A percentile compares a stretch with the other conserved stretches of the same genome.
Conservation (phyloP, 30 jellyfish, hydroid and myxozoan species). For the Aurelia aurita region DNA sequence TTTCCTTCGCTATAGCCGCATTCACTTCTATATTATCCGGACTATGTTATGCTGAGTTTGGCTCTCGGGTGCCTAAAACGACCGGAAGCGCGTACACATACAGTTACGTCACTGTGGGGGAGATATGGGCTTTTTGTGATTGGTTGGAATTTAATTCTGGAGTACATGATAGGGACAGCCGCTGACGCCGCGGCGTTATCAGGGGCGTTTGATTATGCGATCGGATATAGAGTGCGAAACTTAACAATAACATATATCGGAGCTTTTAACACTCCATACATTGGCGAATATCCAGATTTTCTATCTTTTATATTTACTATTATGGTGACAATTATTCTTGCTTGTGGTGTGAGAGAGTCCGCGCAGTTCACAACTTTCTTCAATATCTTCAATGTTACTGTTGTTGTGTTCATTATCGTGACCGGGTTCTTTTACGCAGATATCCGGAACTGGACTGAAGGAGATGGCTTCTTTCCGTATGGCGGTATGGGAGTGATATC, state of each 20-base stretch:
- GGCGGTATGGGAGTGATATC: slow-evolving; percentile 99
- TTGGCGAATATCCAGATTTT: slow-evolving; percentile 98
- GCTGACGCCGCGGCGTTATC: slow-evolving; percentile 99
- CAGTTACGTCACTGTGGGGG: slow-evolving; percentile 99
- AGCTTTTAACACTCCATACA: slow-evolving; percentile 78
- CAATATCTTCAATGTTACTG: slow-evolving; percentile 88
- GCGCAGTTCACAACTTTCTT: slow-evolving; percentile 92
- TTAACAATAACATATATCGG: slow-evolving; percentile 89
- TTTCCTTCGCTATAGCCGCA: slow-evolving; percentile 98
- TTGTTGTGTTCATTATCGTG: slow-evolving; percentile 85
- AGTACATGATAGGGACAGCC: slow-evolving; percentile 99
- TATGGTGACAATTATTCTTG: slow-evolving; percentile 85
- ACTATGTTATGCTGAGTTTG: slow-evolving; percentile 98
- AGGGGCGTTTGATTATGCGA: slow-evolving; percentile 96
- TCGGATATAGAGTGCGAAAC: slow-evolving; percentile 91
- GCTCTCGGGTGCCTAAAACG: slow-evolving; percentile 99
- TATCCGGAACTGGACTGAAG: slow-evolving; percentile 92
- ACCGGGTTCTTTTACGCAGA: slow-evolving; percentile 95
- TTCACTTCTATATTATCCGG: slow-evolving; percentile 98
- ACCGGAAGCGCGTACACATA: slow-evolving; percentile 99
- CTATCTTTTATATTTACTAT: slow-evolving; percentile 90
- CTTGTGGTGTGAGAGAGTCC: slow-evolving; percentile 97
- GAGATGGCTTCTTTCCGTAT: slow-evolving; percentile 98
- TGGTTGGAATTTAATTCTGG: slow-evolving; percentile 99
- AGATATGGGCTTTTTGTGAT: slow-evolving; percentile 99